These are phyloP conservation scores for Cynodonichthys magdalenae DNA, from an alignment of 2,797 vertebrate genomes.

Conservation along the genomic window DNA sequence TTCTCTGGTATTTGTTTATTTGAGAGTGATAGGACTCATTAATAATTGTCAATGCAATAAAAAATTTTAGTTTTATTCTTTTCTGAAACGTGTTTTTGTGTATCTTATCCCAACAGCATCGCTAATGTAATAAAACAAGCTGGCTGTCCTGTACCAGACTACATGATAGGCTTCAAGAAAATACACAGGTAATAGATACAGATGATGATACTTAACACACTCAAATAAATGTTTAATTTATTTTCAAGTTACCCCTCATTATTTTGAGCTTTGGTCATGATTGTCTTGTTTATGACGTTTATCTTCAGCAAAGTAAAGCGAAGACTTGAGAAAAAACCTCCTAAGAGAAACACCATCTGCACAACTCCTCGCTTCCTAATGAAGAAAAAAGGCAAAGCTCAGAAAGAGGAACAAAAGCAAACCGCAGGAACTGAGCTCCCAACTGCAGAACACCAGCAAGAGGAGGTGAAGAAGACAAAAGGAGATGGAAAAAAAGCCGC, in stretches of 20 bases:
- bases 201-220: not conserved
- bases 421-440: conserved; percentile 18
- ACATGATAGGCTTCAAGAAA: conserved; percentile 91
- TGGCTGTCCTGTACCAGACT: conserved; percentile 95
- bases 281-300: conserved; percentile 2
- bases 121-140: conserved; percentile 93
- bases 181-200: conserved; percentile 83
- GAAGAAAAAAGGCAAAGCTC: conserved; percentile 72
- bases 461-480: conserved; percentile 29
- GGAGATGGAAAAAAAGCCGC: conserved; percentile 28
- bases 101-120: conserved; percentile 76
- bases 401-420: conserved; percentile 29
- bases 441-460: conserved; percentile 2
- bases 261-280: not conserved
- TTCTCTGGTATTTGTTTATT: too few relatives aligned
- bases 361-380: conserved; percentile 88
- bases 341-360: conserved; percentile 87
- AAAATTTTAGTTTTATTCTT: too few relatives aligned
- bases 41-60: too few relatives aligned
- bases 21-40: too few relatives aligned
- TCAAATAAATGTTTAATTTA: not conserved
- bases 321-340: conserved; percentile 88
- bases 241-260: not conserved
- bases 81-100: too few relatives aligned
- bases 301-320: conserved; percentile 88